These are phyloP conservation scores for Homarus americanus DNA, from an alignment of 1,140 invertebrate genomes.

Conservation along the genomic window DNA sequence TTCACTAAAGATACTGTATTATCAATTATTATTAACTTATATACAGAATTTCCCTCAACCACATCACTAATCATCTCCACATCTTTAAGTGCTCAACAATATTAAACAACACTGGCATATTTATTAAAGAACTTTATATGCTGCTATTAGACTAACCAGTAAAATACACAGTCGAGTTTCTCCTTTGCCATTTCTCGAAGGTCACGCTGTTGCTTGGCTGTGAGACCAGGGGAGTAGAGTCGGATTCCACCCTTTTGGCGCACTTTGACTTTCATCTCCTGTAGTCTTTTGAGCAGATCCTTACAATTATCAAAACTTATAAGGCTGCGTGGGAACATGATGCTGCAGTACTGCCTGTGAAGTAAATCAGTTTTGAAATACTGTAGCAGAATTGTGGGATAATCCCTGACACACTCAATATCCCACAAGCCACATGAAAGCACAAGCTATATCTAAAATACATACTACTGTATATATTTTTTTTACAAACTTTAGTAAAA, in stretches of 20 bases:
- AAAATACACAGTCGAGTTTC: not conserved
- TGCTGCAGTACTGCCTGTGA: not conserved
- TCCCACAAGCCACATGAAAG: no score
- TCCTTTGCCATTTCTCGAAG: not conserved
- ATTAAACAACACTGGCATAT: not conserved
- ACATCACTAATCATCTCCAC: not conserved
- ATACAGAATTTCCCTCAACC: no score
- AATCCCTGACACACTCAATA: no score
- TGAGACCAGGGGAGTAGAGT: not conserved
- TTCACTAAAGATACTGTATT: no score
- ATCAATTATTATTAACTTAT: no score
- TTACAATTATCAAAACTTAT: not conserved
- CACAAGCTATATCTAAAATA: no score
- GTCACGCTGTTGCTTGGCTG: no score
- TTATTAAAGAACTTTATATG: no score
- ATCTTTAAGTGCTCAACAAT: not conserved
- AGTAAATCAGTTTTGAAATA: not conserved
- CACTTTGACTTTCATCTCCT: not conserved
- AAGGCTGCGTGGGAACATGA: slow-evolving; percentile 5
- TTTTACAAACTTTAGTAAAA: no score
- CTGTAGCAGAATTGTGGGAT: not conserved
- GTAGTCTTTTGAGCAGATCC: not conserved
- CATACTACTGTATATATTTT: no score
- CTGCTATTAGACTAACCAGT: not conserved
- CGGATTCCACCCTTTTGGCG: not conserved